Conservation (phyloP, 2,113 vertebrate genomes). For the Cepphus grylle region DNA sequence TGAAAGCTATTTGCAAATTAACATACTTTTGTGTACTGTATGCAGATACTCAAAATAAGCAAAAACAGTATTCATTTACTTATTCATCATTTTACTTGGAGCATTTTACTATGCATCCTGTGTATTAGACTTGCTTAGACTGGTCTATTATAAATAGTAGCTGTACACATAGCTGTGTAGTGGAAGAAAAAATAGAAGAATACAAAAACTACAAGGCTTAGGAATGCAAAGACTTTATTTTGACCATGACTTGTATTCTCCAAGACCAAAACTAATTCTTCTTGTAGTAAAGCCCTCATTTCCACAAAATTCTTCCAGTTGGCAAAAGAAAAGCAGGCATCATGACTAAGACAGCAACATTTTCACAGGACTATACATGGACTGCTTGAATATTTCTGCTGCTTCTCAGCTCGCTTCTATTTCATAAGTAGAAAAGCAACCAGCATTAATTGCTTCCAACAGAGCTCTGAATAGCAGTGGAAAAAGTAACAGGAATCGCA, state of each 20-base stretch:
- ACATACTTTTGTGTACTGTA: neutral
- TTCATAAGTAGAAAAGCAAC: neutral
- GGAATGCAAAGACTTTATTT: constrained; percentile 28
- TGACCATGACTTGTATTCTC: neutral
- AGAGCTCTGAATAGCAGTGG: neutral
- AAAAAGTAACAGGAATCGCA: neutral
- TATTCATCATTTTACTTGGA: constrained; percentile 9
- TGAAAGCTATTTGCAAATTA: constrained; percentile 20
- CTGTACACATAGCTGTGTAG: neutral
- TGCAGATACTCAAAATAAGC: neutral
- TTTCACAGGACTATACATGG: neutral
- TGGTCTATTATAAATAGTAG: neutral
- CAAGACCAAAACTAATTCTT: constrained; percentile 9
- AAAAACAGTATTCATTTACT: neutral
- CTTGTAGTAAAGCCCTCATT: neutral
- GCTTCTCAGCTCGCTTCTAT: neutral
- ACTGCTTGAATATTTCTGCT: neutral
- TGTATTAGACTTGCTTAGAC: neutral
- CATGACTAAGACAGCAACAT: neutral
- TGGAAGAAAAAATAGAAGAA: neutral
- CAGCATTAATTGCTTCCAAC: neutral
- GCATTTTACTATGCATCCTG: neutral
- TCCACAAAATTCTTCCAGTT: neutral
- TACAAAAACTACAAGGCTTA: constrained; percentile 8
- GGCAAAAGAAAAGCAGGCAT: neutral